Conservation (phyloP, 2,113 vertebrate species). For the Talpa occidentalis region DNA sequence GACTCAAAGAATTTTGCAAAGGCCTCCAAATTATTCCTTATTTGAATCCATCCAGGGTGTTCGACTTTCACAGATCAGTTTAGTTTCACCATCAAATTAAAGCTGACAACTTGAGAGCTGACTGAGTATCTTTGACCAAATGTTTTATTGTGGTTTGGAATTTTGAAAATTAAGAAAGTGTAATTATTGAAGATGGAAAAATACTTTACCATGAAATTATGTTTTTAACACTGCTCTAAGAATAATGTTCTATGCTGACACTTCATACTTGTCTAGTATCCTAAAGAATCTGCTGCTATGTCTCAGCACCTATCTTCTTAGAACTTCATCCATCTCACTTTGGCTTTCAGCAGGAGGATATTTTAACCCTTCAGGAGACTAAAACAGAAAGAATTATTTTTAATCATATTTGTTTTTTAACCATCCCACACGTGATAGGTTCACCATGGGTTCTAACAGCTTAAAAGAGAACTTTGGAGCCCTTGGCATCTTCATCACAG, state of each 20-base stretch:
- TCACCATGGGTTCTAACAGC: too few species aligned
- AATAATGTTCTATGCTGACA: not conserved
- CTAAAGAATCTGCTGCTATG: not conserved
- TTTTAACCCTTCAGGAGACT: not conserved
- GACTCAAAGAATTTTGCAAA: not conserved
- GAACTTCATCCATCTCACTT: not conserved
- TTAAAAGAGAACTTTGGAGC: too few species aligned
- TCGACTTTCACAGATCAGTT: conserved; percentile 8
- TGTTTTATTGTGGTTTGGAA: conserved; percentile 19
- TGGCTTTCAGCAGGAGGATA: not conserved
- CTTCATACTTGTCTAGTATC: not conserved
- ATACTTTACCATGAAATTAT: conserved; percentile 15
- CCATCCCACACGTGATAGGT: too few species aligned
- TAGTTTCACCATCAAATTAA: conserved; percentile 42
- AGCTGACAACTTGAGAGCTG: conserved; percentile 32
- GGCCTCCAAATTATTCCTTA: conserved; percentile 29
- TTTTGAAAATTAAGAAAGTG: conserved; percentile 47
- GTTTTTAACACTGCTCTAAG: not conserved
- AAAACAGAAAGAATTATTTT: conserved; percentile 6
- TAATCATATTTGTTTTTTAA: not conserved
- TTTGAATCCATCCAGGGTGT: not conserved
- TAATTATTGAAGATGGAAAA: conserved; percentile 17
- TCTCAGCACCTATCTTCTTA: not conserved
- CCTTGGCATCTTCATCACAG: too few species aligned
- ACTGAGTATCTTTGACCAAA: conserved; percentile 35